Conservation (phyloP, 2,113 vertebrate genomes). For the Brachionichthys hirsutus region DNA sequence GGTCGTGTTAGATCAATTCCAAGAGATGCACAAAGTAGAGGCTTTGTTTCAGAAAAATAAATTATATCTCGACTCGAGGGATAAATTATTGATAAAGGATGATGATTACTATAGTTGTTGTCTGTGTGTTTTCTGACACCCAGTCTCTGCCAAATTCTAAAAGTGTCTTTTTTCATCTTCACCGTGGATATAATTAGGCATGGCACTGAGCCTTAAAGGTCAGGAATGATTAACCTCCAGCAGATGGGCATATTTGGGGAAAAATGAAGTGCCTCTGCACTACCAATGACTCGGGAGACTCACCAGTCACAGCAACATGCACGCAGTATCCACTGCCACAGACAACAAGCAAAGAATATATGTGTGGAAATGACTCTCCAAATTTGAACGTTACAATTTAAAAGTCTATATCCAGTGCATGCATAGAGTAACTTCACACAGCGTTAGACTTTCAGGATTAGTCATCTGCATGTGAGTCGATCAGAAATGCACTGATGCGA, state of each 20-base stretch:
- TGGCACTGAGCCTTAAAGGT: slow-evolving; percentile 65
- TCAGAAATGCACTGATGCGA: background rate
- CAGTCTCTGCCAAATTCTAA: slow-evolving; percentile 24
- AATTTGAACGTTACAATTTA: background rate
- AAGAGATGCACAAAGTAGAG: slow-evolving; percentile 22
- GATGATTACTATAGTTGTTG: slow-evolving; percentile 1
- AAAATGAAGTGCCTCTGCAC: slow-evolving; percentile 32
- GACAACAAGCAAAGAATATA: slow-evolving; percentile 4
- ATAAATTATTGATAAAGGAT: too few species aligned
- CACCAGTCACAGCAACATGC: background rate
- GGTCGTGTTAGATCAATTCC: background rate
- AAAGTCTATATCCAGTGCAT: too few species aligned
- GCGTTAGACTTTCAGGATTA: too few species aligned
- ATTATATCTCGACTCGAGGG: too few species aligned
- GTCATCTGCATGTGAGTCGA: too few species aligned
- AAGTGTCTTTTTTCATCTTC: slow-evolving; percentile 29
- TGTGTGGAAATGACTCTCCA: background rate
- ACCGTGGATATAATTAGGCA: slow-evolving; percentile 61
- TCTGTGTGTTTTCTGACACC: slow-evolving; percentile 12
- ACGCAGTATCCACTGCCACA: slow-evolving; percentile 20
- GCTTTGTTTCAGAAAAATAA: too few species aligned
- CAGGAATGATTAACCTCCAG: slow-evolving; percentile 70
- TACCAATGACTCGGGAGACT: slow-evolving; percentile 50
- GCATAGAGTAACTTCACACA: too few species aligned
- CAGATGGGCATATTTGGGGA: slow-evolving; percentile 72